phyloP scores from a whole-genome alignment of 64 coral and sea anemone genomes.

The Trachythela sp. region DNA sequence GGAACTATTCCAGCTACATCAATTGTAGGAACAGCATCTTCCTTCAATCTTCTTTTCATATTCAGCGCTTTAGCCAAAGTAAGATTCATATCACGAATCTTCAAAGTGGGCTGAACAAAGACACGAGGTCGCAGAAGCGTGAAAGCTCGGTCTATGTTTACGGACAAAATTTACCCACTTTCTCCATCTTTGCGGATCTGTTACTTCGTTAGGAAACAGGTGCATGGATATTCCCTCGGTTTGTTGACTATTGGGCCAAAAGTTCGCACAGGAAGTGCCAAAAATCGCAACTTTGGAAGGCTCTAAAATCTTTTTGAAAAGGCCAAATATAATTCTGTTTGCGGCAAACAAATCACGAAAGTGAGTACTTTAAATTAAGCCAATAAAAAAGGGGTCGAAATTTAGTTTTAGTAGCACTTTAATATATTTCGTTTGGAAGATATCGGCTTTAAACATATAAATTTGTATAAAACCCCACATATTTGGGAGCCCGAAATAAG shows the following conservation, averaged over 20 bases:
- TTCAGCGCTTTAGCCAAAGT: background rate
- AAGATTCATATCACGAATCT: background rate
- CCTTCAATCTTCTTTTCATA: background rate
- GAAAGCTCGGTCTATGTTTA: conserved; percentile 16
- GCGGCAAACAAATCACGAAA: background rate
- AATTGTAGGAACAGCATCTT: conserved; percentile 26
- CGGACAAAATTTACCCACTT: conserved; percentile 23
- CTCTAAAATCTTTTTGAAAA: background rate
- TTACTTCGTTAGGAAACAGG: background rate
- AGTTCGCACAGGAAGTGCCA: background rate
- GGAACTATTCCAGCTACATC: conserved; percentile 28
- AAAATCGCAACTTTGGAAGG: background rate
- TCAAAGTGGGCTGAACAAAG: conserved; percentile 37
- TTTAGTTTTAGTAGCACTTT: background rate
- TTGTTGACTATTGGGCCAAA: background rate
- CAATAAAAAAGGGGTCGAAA: background rate
- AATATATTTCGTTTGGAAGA: background rate
- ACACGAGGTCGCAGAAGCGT: background rate
- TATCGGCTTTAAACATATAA: too few relatives aligned
- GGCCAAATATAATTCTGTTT: background rate
- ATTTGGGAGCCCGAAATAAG: too few relatives aligned
- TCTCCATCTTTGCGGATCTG: background rate
- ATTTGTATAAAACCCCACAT: too few relatives aligned
- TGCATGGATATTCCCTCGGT: background rate
- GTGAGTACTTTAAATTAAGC: background rate